These are phyloP conservation scores for Araneus ventricosus DNA, from an alignment of 1,140 invertebrate genomes.

Conservation along the genomic window DNA sequence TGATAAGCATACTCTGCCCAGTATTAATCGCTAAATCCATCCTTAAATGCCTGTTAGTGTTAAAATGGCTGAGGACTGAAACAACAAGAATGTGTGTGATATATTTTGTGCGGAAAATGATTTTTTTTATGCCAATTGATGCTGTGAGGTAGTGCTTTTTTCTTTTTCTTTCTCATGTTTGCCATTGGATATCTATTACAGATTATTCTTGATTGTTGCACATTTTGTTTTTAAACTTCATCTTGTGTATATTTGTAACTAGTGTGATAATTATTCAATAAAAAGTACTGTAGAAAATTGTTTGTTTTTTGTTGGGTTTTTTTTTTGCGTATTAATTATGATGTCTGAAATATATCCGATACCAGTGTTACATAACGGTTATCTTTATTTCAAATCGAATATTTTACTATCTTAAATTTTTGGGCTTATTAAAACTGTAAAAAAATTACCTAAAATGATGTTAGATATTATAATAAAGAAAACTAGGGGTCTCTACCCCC, in stretches of 20 bases:
- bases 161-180: background rate
- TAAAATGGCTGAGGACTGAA: background rate
- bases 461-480: background rate
- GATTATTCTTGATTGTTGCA: background rate
- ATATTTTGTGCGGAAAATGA: background rate
- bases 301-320: background rate
- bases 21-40: background rate
- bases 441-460: background rate
- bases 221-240: constrained; percentile 33
- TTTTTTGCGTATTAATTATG: too few relatives aligned
- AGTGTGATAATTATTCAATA: constrained; percentile 38
- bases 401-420: too few relatives aligned
- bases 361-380: too few relatives aligned
- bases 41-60: background rate
- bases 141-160: background rate
- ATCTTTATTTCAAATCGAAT: too few relatives aligned
- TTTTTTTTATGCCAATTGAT: background rate
- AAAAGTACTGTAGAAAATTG: constrained; percentile 14
- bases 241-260: constrained; percentile 48
- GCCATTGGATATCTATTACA: constrained; percentile 12
- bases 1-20: background rate
- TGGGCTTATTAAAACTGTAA: too few relatives aligned
- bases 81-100: background rate
- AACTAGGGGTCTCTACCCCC: too few relatives aligned
- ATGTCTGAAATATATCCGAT: too few relatives aligned